phyloP scores from a whole-genome alignment of 2,113 vertebrate genomes.

The Oriolus oriolus region DNA sequence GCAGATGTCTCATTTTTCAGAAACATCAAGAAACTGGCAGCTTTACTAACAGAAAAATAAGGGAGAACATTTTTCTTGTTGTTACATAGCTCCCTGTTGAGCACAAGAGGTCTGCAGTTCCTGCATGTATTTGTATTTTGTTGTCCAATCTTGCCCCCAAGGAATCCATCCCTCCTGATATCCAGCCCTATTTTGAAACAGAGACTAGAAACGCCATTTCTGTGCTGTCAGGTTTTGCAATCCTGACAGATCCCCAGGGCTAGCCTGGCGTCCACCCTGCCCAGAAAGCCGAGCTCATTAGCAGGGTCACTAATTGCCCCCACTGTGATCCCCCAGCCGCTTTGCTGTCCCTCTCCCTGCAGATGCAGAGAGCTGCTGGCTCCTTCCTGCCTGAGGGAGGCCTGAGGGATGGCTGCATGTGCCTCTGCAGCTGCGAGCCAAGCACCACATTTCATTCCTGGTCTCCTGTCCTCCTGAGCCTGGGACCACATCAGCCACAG shows the following conservation, averaged over 20 bases:
- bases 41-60: background rate
- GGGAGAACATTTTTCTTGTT: background rate
- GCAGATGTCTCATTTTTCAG: slow-evolving; percentile 1
- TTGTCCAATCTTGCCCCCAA: background rate
- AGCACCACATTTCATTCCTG: background rate
- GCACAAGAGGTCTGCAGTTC: background rate
- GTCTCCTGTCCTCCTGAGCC: background rate
- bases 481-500: background rate
- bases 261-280: background rate
- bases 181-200: background rate
- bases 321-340: accelerated
- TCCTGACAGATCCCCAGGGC: background rate
- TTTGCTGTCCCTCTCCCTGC: background rate
- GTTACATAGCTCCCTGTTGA: background rate
- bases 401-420: background rate
- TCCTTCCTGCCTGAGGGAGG: background rate
- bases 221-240: background rate
- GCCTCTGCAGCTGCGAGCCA: background rate
- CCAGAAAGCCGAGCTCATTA: background rate
- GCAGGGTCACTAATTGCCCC: background rate
- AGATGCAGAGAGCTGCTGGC: background rate
- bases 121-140: background rate
- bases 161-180: background rate
- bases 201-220: background rate
- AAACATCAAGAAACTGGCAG: slow-evolving; percentile 2